A percentile compares a stretch with the other conserved stretches of the same genome.
These are phyloP conservation scores for Archips crataeganus DNA, from an alignment of 2,888 invertebrate genomes.

Conservation along the genomic window DNA sequence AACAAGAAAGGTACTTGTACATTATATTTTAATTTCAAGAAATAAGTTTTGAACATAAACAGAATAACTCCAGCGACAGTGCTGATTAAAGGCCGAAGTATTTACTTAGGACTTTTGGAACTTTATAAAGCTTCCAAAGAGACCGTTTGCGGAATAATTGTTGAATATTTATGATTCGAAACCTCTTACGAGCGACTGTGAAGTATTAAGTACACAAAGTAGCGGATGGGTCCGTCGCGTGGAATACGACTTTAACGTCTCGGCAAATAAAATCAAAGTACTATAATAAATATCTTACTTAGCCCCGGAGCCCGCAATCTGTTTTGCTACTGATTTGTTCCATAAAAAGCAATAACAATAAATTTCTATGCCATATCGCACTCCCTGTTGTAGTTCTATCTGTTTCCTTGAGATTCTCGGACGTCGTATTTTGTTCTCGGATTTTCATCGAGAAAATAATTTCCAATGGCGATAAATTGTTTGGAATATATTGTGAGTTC, in stretches of 20 bases:
- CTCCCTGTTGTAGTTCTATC: slow-evolving; percentile 33
- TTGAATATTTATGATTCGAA: slow-evolving; percentile 27
- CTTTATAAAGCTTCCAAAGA: slow-evolving; percentile 15
- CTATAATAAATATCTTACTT: slow-evolving; percentile 44
- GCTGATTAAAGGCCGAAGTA: slow-evolving; percentile 12
- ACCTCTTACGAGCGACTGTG: slow-evolving; percentile 18
- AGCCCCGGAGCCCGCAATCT: slow-evolving; percentile 46
- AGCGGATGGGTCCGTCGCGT: slow-evolving; percentile 12
- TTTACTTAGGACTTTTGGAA: slow-evolving; percentile 19
- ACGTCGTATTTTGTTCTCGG: slow-evolving; percentile 49
- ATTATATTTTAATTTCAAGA: neutral
- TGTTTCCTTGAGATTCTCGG: slow-evolving; percentile 24
- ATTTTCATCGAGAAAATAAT: slow-evolving; percentile 72
- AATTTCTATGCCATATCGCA: slow-evolving; percentile 49
- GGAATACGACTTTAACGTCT: slow-evolving; percentile 29
- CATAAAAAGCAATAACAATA: slow-evolving; percentile 59
- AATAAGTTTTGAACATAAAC: slow-evolving; percentile 6
- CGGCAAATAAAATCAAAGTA: slow-evolving; percentile 37
- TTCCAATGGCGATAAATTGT: slow-evolving; percentile 70
- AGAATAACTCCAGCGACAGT: slow-evolving; percentile 4
- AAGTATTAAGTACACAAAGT: slow-evolving; percentile 37
- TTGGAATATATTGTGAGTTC: slow-evolving; percentile 64
- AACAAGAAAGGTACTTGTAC: neutral
- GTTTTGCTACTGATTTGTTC: slow-evolving; percentile 50
- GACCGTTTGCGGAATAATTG: slow-evolving; percentile 15